Evolutionary conservation across 2,797 vertebrate species (phyloP).

Genomic region (Danio jaintianensis): DNA sequence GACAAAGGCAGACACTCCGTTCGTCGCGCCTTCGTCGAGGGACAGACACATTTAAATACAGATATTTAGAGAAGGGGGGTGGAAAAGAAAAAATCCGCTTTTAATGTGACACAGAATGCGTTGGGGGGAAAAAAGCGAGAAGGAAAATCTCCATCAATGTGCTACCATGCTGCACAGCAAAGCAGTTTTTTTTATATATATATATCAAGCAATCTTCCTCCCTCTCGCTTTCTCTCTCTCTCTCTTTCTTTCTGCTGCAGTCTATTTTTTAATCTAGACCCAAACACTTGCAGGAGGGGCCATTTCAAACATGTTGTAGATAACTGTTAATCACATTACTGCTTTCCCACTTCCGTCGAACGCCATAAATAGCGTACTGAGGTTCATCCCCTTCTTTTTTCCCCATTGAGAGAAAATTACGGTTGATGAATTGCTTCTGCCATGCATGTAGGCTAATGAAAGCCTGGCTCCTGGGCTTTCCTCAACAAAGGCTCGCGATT

Average conservation of each 20-base stretch:
- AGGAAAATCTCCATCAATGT: constrained; percentile 70
- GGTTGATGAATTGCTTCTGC: constrained; percentile 86
- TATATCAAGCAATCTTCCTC: constrained; percentile 69
- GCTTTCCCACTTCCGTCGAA: constrained; percentile 85
- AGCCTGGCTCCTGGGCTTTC: constrained; percentile 86
- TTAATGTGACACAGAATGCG: constrained; percentile 79
- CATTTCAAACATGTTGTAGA: constrained; percentile 85
- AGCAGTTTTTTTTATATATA: constrained; percentile 69
- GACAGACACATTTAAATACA: constrained; percentile 81
- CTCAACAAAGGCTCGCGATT: constrained; percentile 82
- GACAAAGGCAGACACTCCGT: constrained; percentile 79
- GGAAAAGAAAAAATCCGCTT: constrained; percentile 69
- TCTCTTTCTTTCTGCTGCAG: constrained; percentile 63
- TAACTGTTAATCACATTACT: constrained; percentile 88
- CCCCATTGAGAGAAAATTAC: constrained; percentile 84
- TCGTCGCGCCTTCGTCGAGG: constrained; percentile 78
- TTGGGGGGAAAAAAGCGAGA: constrained; percentile 33
- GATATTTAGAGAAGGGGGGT: constrained; percentile 76
- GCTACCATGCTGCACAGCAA: constrained; percentile 69
- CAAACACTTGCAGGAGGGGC: constrained; percentile 78
- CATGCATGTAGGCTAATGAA: constrained; percentile 86
- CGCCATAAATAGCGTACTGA: constrained; percentile 86
- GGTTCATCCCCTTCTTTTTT: constrained; percentile 79
- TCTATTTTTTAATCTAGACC: constrained; percentile 80
- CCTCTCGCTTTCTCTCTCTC: constrained; percentile 28